phyloP scores from a whole-genome alignment of 2,888 invertebrate genomes.

The Synanthedon vespiformis region DNA sequence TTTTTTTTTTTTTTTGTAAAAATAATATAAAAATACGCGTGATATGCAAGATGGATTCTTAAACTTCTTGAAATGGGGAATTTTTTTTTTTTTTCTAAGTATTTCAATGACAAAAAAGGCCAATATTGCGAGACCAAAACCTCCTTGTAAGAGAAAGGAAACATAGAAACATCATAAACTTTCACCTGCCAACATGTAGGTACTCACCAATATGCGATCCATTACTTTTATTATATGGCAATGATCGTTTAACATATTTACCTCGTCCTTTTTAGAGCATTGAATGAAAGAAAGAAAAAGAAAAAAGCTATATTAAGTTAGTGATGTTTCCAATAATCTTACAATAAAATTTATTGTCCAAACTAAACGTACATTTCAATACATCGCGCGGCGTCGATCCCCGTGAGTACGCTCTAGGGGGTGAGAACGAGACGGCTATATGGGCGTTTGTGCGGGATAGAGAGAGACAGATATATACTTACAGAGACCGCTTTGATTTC shows the following conservation, averaged over 20 bases:
- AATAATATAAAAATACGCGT: not conserved
- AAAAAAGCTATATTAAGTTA: slow-evolving; percentile 52
- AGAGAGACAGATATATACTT: slow-evolving; percentile 46
- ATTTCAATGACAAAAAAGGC: not conserved
- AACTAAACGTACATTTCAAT: slow-evolving; percentile 37
- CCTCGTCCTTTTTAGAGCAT: slow-evolving; percentile 65
- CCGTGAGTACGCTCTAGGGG: slow-evolving; percentile 24
- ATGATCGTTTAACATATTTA: slow-evolving; percentile 51
- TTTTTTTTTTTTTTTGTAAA: not conserved
- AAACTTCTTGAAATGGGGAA: not conserved
- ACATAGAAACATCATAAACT: slow-evolving; percentile 51
- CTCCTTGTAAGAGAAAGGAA: slow-evolving; percentile 10
- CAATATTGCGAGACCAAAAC: not conserved
- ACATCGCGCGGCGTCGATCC: slow-evolving; percentile 24
- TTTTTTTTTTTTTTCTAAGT: not conserved
- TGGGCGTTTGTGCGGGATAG: slow-evolving; percentile 2
- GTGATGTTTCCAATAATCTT: slow-evolving; percentile 46
- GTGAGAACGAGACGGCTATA: slow-evolving; percentile 19
- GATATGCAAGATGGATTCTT: not conserved
- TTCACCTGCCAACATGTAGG: slow-evolving; percentile 12
- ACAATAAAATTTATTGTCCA: slow-evolving; percentile 18
- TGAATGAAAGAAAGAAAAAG: slow-evolving; percentile 59
- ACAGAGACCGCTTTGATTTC: slow-evolving; percentile 92
- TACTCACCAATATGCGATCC: slow-evolving; percentile 51
- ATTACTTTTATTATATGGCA: slow-evolving; percentile 43